Base-by-base conservation (phyloP, 1,140 invertebrate genomes). In the Mesaphorura yosii region DNA sequence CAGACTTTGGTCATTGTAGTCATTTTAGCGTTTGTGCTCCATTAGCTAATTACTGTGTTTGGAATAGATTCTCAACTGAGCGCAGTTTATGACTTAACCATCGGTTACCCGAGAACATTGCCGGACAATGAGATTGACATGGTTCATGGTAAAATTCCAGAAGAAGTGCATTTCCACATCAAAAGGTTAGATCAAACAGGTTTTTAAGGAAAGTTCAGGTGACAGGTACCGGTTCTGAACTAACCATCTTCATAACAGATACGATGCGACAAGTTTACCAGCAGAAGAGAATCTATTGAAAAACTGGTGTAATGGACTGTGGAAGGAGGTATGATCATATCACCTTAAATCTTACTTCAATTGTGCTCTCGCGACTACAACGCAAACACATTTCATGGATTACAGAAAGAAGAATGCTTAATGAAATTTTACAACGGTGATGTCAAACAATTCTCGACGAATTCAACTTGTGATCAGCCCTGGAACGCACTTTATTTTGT, bases 61-160 rank as follows among this genome's bases (percentile, higher is more conserved):
- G 22, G 51, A 15, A 44, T 58, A 64, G 75, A 72, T 28, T 69
- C 76, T 4, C 78, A 78, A 29, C 67, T 88, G 38, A 73, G 79
- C 50, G 79, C 84, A 0, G 73, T 89, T 22, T 89, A 89, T 65
- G 85, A 88, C 69, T 68, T 87, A 47, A 86, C 84, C 1, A 73
- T 89, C 5, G 82, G 76, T 0, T 89, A 88, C 68, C 78, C 79
- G 3, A 78, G 79, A 40, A 70, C 65, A 62, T 76, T 48, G 25
- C 40, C 41, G 3, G 27, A 51, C 10, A n/a, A 1, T 34, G 54
- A 39, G 26, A 41, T 23, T 14, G 48, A 59, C 50, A 59, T 87
- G 37, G 57, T 79, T 1, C 68, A 68, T 27, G 84, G 84, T 37
- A 73, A 71, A 40, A 76, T 85, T 57, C 85, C 86, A 0, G 74